Percentiles rank a stretch among this genome's conserved stretches.
Evolutionary conservation across 2,797 vertebrate genomes (phyloP).

Genomic region (Peromyscus eremicus): DNA sequence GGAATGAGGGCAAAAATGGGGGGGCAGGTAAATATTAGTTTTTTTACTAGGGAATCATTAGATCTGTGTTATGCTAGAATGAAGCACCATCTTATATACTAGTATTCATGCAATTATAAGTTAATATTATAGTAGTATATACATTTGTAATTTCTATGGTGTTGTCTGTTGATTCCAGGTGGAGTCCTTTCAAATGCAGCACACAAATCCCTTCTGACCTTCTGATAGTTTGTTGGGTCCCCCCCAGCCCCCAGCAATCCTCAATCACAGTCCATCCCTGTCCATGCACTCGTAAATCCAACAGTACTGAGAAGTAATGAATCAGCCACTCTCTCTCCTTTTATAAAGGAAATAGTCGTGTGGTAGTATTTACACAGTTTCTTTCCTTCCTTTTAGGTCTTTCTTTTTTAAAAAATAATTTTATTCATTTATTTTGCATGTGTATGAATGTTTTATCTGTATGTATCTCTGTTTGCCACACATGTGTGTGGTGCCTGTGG

Average conservation of each 20-base stretch:
- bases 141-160: conserved; percentile 15
- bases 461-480: neutral
- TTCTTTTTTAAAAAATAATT: neutral
- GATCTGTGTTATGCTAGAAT: conserved; percentile 37
- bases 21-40: conserved; percentile 69
- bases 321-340: neutral
- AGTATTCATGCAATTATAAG: neutral
- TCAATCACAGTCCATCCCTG: neutral
- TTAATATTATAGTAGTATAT: neutral
- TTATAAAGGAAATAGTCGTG: neutral
- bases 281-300: neutral
- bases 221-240: neutral
- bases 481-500: neutral
- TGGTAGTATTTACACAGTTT: neutral
- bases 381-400: neutral
- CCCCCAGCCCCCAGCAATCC: neutral
- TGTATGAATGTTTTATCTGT: neutral
- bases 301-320: neutral
- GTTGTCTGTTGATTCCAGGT: neutral
- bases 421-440: neutral
- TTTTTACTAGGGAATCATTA: conserved; percentile 65
- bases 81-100: neutral
- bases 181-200: neutral
- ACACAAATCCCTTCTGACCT: neutral
- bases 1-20: conserved; percentile 71